These are phyloP conservation scores for Stomatorhinus walkeri DNA, from an alignment of 2,797 vertebrate species.

Conservation along the genomic window DNA sequence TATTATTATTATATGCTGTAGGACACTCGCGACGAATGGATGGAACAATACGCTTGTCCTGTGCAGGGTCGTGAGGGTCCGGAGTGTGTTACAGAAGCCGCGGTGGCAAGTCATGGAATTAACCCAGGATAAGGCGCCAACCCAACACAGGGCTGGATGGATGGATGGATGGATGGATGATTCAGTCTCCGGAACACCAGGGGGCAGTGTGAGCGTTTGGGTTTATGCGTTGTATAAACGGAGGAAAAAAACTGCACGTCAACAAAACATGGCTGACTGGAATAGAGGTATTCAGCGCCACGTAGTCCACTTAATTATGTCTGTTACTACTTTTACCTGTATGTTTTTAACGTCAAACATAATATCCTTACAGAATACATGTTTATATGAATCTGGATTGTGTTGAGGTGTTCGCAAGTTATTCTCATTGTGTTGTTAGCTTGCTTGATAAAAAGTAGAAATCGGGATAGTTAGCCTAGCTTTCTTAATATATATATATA, in stretches of 20 bases:
- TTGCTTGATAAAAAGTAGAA: not conserved
- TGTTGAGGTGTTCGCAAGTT: not conserved
- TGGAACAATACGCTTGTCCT: not conserved
- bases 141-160: not conserved
- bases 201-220: slow-evolving; percentile 5
- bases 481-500: not conserved
- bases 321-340: not conserved
- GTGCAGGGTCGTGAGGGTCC: not conserved
- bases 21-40: not conserved
- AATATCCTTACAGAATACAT: not conserved
- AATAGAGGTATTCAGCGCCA: slow-evolving; percentile 15
- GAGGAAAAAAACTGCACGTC: not conserved
- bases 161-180: not conserved
- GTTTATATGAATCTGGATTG: not conserved
- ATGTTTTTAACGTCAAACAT: not conserved
- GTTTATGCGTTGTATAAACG: not conserved
- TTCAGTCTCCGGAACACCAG: not conserved
- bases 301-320: not conserved
- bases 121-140: not conserved
- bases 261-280: slow-evolving; percentile 23
- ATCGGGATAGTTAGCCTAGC: not conserved
- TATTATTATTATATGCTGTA: not conserved
- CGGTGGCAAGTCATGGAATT: not conserved
- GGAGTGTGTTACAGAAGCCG: not conserved
- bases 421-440: not conserved